Conservation (phyloP, 2,113 vertebrate species). For the Nothoprocta perdicaria region DNA sequence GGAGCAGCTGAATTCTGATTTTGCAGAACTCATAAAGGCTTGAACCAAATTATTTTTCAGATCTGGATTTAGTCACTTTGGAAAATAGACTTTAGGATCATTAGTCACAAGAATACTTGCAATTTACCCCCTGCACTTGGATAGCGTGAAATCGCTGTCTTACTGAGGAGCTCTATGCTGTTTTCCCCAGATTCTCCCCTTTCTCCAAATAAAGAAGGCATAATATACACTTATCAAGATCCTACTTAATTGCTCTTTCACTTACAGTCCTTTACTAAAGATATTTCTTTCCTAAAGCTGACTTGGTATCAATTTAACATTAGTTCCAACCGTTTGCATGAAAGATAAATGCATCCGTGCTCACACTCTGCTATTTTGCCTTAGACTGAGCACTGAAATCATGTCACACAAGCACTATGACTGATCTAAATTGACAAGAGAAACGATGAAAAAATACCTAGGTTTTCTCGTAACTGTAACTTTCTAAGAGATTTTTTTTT, state of each 20-base stretch:
- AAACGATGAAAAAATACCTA: neutral
- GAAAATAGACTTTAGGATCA: slow-evolving; percentile 35
- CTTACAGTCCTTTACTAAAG: slow-evolving; percentile 22
- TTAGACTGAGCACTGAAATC: neutral
- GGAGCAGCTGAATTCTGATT: neutral
- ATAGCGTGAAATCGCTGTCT: neutral
- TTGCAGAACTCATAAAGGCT: neutral
- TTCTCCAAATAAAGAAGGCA: neutral
- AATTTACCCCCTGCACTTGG: neutral
- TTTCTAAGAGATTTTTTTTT: neutral
- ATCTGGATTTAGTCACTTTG: neutral
- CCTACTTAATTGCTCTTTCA: slow-evolving; percentile 32
- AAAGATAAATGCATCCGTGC: slow-evolving; percentile 43
- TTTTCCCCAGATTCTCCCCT: neutral
- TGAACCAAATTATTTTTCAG: slow-evolving; percentile 10
- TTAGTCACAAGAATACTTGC: neutral
- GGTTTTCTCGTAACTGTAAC: neutral
- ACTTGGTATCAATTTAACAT: slow-evolving; percentile 47
- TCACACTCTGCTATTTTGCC: slow-evolving; percentile 2
- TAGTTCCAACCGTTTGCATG: slow-evolving; percentile 37
- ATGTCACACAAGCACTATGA: neutral
- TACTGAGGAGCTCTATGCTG: neutral
- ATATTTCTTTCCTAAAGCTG: slow-evolving; percentile 45
- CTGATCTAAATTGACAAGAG: slow-evolving; percentile 44
- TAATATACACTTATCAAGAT: slow-evolving; percentile 16